Evolutionary conservation across 2,797 vertebrate genomes (phyloP).

Genomic region (Lutra lutra): DNA sequence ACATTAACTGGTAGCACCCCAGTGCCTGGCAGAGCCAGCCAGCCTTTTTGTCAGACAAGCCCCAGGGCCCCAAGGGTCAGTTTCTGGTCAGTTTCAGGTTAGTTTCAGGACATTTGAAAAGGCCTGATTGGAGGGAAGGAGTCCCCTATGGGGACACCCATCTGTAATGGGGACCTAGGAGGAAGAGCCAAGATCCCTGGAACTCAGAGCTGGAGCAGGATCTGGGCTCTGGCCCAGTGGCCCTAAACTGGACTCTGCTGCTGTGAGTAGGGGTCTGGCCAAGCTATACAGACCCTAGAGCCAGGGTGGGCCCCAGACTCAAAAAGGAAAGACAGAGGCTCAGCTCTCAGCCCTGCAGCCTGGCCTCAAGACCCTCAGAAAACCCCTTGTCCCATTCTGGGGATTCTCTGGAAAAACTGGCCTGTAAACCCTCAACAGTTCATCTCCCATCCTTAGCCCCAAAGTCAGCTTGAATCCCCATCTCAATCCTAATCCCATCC

Average conservation of each 20-base stretch:
- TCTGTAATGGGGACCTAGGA: not conserved
- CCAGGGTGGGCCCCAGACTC: not conserved
- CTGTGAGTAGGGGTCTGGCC: constrained; percentile 48
- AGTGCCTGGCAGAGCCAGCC: not conserved
- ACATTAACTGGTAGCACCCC: constrained; percentile 66
- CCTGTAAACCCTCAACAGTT: not conserved
- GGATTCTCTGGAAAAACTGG: not conserved
- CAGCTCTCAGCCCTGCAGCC: not conserved
- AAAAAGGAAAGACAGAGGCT: not conserved
- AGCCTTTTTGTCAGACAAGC: constrained; percentile 28
- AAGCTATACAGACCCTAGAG: constrained; percentile 64
- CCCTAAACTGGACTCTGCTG: not conserved
- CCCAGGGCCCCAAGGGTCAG: not conserved
- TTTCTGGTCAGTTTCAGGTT: constrained; percentile 67
- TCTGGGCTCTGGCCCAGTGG: not conserved
- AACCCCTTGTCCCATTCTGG: not conserved
- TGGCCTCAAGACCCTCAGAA: not conserved
- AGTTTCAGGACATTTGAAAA: constrained; percentile 54
- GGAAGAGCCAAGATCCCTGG: not conserved
- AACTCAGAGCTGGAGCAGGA: not conserved
- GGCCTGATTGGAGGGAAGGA: not conserved
- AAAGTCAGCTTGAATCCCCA: not conserved
- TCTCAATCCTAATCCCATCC: not conserved
- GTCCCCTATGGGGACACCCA: not conserved
- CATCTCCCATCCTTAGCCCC: not conserved